A percentile compares a stretch with the other conserved stretches of the same genome.
phyloP scores from a whole-genome alignment of 2,888 invertebrate genomes.

The Limnephilus marmoratus region DNA sequence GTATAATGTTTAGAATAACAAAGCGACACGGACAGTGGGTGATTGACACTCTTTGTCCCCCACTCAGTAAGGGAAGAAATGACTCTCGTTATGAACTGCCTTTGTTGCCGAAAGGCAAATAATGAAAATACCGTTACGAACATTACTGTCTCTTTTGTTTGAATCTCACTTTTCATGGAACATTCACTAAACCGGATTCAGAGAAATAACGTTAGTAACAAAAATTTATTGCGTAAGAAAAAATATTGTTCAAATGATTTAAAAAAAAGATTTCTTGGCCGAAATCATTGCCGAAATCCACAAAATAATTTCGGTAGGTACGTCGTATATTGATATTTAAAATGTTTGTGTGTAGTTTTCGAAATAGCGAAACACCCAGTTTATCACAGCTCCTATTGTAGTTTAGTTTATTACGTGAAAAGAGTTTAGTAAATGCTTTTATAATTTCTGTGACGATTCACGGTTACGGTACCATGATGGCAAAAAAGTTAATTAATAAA shows the following conservation, averaged over 20 bases:
- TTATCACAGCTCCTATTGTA: too few relatives aligned
- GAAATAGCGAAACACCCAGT: too few relatives aligned
- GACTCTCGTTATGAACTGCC: conserved; percentile 46
- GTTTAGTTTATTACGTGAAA: too few relatives aligned
- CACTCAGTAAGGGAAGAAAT: conserved; percentile 38
- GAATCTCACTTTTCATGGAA: conserved; percentile 30
- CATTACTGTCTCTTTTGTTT: conserved; percentile 40
- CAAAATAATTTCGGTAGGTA: neutral
- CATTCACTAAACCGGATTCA: neutral
- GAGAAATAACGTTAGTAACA: neutral
- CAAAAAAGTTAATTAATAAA: too few relatives aligned
- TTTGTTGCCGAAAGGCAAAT: conserved; percentile 27
- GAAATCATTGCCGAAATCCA: neutral
- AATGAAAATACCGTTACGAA: conserved; percentile 47
- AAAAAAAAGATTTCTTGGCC: neutral
- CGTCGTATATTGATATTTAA: too few relatives aligned
- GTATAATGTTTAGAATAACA: conserved; percentile 54
- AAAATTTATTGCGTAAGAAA: neutral
- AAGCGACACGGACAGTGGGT: conserved; percentile 50
- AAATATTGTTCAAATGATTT: neutral
- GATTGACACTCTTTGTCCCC: conserved; percentile 57
- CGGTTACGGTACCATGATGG: too few relatives aligned
- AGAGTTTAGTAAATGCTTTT: too few relatives aligned
- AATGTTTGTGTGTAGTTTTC: too few relatives aligned
- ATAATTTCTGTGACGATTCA: too few relatives aligned